Conservation (phyloP, 2,888 invertebrate genomes). For the Dynastes tityus region DNA sequence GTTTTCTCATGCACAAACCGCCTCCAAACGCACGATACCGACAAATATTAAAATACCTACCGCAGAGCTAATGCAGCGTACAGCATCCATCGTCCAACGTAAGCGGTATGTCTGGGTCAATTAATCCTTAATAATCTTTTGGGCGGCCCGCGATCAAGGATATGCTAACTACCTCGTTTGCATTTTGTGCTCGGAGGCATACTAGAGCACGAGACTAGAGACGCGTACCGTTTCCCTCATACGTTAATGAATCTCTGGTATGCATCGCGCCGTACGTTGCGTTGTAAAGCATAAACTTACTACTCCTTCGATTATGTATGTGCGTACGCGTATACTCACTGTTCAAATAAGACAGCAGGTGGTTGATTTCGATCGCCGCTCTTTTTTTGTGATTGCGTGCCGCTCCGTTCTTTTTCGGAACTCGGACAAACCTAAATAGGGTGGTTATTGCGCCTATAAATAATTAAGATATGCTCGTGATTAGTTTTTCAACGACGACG, state of each 20-base stretch:
- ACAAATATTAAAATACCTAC: slow-evolving; percentile 41
- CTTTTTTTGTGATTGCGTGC: slow-evolving; percentile 25
- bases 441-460: slow-evolving; percentile 42
- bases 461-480: slow-evolving; percentile 36
- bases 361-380: slow-evolving; percentile 41
- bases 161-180: slow-evolving; percentile 47
- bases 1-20: background rate
- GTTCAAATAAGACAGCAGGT: slow-evolving; percentile 46
- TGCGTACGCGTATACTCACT: slow-evolving; percentile 15
- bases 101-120: slow-evolving; percentile 44
- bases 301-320: slow-evolving; percentile 17
- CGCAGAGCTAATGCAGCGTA: slow-evolving; percentile 13
- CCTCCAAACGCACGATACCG: background rate
- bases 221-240: slow-evolving; percentile 29
- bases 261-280: slow-evolving; percentile 17
- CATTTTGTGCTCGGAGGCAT: slow-evolving; percentile 40
- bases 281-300: slow-evolving; percentile 9
- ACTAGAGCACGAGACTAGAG: slow-evolving; percentile 41
- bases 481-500: slow-evolving; percentile 21
- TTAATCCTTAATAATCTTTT: slow-evolving; percentile 47
- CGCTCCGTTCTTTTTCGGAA: slow-evolving; percentile 22
- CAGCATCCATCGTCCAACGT: slow-evolving; percentile 5
- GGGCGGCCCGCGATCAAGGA: slow-evolving; percentile 47
- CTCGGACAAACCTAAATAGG: slow-evolving; percentile 40
- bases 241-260: slow-evolving; percentile 39